Base-by-base conservation (phyloP, 2,797 vertebrate genomes). In the Sebastolobus alascanus region DNA sequence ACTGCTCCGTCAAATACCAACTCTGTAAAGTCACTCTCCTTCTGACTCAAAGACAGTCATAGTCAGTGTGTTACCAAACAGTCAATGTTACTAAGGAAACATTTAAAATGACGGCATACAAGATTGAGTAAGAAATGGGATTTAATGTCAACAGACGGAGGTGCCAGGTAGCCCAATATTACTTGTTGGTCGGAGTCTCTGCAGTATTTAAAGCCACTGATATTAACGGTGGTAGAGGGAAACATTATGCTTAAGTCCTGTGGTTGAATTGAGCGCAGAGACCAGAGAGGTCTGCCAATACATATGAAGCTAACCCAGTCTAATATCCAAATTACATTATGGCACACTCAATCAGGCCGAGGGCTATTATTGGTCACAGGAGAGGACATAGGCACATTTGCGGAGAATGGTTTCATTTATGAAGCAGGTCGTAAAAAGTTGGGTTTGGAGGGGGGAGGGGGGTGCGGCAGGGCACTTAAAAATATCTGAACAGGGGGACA, bases 341-440 rank as follows among this genome's bases (percentile, higher is more conserved):
- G 90, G 89, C 90, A 82, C 89, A 87, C 88, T 87, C 85, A 89
- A 83, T 90, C 90, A 90, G 87, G 67, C 66, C 61, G 25, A 83
- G 85, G 71, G 75, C 84, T 87, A 82, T 94, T 94, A 95, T 78
- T 92, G 89, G 89, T 84, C 95, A 93, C 93, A 84, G 76, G 94
- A 94, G 94, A 92, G 90, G 92, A 94, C 91, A 86, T 80, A 83
- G 89, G 84, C 94, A 93, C 88, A 85, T 92, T 94, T 80, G 71
- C 20, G 20, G 83, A 94, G 93, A 95, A 94, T 91, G 92, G 92
- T 87, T 94, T 94, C 93, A 93, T 95, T 95, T 94, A 95, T 93
- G 88, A 91, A 94, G 92, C 85, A 83, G 91, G 83, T 93, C 78
- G 65, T 95, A 94, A 96, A 95, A 85, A 79, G 59, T 80, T 74